These are phyloP conservation scores for Drosophila chauvacae DNA, from an alignment of 1,140 invertebrate species.

Conservation along the genomic window DNA sequence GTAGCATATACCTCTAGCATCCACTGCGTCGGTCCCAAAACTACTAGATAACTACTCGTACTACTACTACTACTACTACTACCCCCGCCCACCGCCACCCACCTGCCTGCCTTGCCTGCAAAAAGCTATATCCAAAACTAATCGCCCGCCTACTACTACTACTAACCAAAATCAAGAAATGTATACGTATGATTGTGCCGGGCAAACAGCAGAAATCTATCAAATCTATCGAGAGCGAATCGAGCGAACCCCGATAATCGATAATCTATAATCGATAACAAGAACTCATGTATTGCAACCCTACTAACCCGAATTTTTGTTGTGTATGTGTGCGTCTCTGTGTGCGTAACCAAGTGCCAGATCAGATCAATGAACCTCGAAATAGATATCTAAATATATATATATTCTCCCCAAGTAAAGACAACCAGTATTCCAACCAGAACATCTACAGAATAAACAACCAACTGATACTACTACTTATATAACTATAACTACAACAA, in stretches of 20 bases:
- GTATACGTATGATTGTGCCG: conserved; percentile 8
- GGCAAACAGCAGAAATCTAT: conserved; percentile 1
- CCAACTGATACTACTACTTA: conserved; percentile 64
- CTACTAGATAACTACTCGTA: conserved; percentile 22
- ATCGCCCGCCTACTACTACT: conserved; percentile 30
- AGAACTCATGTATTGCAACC: conserved; percentile 31
- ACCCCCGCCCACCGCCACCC: conserved; percentile 35
- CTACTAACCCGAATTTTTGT: conserved; percentile 45
- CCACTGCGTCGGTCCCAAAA: conserved; percentile 38
- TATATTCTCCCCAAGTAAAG: conserved; percentile 56
- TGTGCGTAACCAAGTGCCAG: conserved; percentile 60
- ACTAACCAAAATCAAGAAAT: conserved; percentile 42
- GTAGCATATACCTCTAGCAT: conserved; percentile 30
- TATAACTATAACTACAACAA: conserved; percentile 76
- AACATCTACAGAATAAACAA: conserved; percentile 53
- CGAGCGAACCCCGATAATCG: conserved; percentile 9
- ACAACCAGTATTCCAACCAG: conserved; percentile 40
- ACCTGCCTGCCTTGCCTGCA: conserved; percentile 55
- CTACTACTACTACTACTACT: conserved; percentile 19
- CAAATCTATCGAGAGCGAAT: conserved; percentile 20
- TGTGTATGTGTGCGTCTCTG: conserved; percentile 61
- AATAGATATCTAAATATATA: conserved; percentile 32
- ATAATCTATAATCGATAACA: conserved; percentile 16
- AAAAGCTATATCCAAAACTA: conserved; percentile 49
- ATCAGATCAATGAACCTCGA: conserved; percentile 30